These are phyloP conservation scores for Rhyzopertha dominica DNA, from an alignment of 1,140 invertebrate genomes.

Conservation along the genomic window DNA sequence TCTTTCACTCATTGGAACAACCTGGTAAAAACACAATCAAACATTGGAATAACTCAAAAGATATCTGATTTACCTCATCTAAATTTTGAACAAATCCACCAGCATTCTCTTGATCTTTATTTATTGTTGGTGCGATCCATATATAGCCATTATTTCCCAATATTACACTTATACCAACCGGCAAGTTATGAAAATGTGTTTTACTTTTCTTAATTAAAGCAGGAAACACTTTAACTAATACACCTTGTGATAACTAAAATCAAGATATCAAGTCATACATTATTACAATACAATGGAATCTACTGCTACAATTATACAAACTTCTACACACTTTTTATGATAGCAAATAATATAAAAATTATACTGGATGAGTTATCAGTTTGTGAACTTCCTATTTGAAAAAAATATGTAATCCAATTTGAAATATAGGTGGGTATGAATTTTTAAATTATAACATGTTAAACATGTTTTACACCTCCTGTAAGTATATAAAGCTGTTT, in stretches of 20 bases:
- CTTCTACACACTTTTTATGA: too few relatives aligned
- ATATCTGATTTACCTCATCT: conserved; percentile 50
- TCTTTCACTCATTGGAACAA: conserved; percentile 64
- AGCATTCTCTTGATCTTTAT: conserved; percentile 60
- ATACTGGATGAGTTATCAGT: background rate
- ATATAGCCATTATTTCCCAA: conserved; percentile 96
- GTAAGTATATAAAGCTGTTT: too few relatives aligned
- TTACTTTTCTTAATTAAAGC: conserved; percentile 91
- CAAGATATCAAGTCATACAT: too few relatives aligned
- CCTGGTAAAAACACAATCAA: conserved; percentile 43
- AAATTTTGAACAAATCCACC: conserved; percentile 79
- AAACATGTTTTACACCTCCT: too few relatives aligned
- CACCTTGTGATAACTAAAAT: conserved; percentile 72
- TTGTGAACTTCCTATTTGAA: background rate
- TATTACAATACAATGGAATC: too few relatives aligned
- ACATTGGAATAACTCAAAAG: conserved; percentile 7
- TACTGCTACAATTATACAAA: too few relatives aligned
- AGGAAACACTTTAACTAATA: conserved; percentile 86
- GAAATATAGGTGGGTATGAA: too few relatives aligned
- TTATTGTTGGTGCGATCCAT: conserved; percentile 79
- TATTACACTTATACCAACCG: conserved; percentile 86
- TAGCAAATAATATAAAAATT: conserved; percentile 5
- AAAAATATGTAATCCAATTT: too few relatives aligned
- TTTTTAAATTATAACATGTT: too few relatives aligned
- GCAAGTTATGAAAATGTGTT: conserved; percentile 92